phyloP scores from a whole-genome alignment of 1,140 invertebrate genomes.

The Harpegnathos saltator region DNA sequence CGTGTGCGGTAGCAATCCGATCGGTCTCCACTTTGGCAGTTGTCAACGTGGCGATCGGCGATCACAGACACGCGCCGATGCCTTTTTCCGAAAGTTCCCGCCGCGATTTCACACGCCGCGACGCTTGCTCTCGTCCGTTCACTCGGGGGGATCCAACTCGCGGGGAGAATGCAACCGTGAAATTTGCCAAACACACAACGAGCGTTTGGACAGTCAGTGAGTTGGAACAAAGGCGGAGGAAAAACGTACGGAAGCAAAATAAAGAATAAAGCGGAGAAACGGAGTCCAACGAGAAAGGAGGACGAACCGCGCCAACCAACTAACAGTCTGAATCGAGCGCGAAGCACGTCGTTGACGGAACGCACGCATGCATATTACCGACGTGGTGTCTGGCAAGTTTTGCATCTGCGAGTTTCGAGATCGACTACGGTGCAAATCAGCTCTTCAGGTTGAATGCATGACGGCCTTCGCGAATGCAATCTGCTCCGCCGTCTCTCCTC shows the following conservation, averaged over 20 bases:
- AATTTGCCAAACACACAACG: too few species aligned
- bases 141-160: too few species aligned
- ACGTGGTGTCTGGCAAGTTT: constrained; percentile 40
- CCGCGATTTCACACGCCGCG: too few species aligned
- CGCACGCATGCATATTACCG: constrained; percentile 46
- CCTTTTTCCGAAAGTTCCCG: not conserved
- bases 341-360: constrained; percentile 15
- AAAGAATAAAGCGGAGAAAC: too few species aligned
- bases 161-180: too few species aligned
- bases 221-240: too few species aligned
- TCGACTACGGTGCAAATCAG: constrained; percentile 33
- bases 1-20: constrained; percentile 62
- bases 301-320: too few species aligned
- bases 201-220: too few species aligned
- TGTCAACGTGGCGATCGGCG: constrained; percentile 16
- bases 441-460: constrained; percentile 36
- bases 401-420: constrained; percentile 37
- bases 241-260: too few species aligned
- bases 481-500: constrained; percentile 56
- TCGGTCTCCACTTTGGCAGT: constrained; percentile 10
- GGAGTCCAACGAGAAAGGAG: too few species aligned
- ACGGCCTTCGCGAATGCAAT: constrained; percentile 63
- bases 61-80: constrained; percentile 3
- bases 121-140: too few species aligned
- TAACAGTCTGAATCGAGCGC: too few species aligned